Evolutionary conservation across 1,140 invertebrate species (phyloP), one percentile per base, ranked within the genome.

Genomic region (Aphaenogaster rudis): DNA sequence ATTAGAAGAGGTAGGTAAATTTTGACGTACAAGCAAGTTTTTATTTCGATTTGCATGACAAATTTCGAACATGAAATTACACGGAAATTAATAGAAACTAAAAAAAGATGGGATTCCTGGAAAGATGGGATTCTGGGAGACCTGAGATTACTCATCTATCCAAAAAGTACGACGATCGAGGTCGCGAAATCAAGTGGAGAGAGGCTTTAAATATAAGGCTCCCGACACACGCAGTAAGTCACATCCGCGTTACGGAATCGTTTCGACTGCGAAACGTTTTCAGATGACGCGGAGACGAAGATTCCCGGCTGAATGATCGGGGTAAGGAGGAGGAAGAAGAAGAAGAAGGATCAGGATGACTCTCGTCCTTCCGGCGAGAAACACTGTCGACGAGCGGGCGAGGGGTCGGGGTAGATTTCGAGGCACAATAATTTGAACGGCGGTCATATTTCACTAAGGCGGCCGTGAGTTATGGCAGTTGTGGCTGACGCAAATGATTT

Each of bases 401-500:
- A 33, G 36, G 6, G 15, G 33, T 36, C 33, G 57, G 15, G 7
- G 36, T 15, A 39, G 66, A 54, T 93, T 93, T 90, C 94, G 94
- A 93, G 94, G 93, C 92, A 94, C 93, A 94, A 91, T 91, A 91
- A 95, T 95, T 94, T 94, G 92, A 94, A 95, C 94, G 91, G 84
- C 91, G 92, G 91, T 92, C 92, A 93, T 95, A 95, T 94, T 95
- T 95, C 93, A 95, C 93, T 88, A 90, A 89, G 79, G 63, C 80
- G 87, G 63, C 90, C 84, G 91, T 94, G 94, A 94, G 91, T 95
- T 95, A 95, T 95, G 92, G 94, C 93, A 90, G 90, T 86, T 90
- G 87, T 69, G 89, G 91, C 90, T 92, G 93, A 95, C 94, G 93
- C 92, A 92, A 95, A 94, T 94, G 94, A 95, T 95, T 95, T 94